Percentiles rank a stretch among this genome's conserved stretches.
Conservation (phyloP, 2,888 invertebrate genomes). For the Heliconius cydno region DNA sequence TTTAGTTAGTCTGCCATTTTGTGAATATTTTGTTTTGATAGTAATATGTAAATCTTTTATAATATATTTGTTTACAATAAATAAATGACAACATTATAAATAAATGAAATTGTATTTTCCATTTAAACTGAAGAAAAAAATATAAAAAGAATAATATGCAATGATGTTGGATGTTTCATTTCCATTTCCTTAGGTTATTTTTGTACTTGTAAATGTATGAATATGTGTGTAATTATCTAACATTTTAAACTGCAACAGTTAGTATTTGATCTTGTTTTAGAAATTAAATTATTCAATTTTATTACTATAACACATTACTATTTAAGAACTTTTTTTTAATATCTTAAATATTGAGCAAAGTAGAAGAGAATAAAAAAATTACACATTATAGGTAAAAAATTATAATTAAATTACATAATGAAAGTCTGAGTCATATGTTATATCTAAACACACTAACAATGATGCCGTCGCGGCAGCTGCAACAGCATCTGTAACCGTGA, state of each 20-base stretch:
- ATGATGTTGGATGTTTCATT: constrained; percentile 79
- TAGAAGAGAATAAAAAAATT: no score
- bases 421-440: no score
- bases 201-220: not conserved
- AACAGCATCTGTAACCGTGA: no score
- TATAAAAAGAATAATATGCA: constrained; percentile 84
- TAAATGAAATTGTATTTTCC: constrained; percentile 84
- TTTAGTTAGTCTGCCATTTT: constrained; percentile 84
- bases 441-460: no score
- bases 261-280: not conserved
- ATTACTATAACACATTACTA: no score
- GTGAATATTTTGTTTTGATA: constrained; percentile 84
- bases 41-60: constrained; percentile 84
- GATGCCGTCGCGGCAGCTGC: no score
- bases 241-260: not conserved
- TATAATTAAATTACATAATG: no score
- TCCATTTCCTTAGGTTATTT: constrained; percentile 39
- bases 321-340: no score
- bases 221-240: not conserved
- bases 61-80: constrained; percentile 84
- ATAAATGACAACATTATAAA: constrained; percentile 84
- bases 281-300: no score
- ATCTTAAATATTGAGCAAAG: no score
- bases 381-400: no score
- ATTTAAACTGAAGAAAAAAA: constrained; percentile 84